Evolutionary conservation across 2,888 invertebrate genomes (phyloP).

Genomic region (Gymnosoma rotundatum): DNA sequence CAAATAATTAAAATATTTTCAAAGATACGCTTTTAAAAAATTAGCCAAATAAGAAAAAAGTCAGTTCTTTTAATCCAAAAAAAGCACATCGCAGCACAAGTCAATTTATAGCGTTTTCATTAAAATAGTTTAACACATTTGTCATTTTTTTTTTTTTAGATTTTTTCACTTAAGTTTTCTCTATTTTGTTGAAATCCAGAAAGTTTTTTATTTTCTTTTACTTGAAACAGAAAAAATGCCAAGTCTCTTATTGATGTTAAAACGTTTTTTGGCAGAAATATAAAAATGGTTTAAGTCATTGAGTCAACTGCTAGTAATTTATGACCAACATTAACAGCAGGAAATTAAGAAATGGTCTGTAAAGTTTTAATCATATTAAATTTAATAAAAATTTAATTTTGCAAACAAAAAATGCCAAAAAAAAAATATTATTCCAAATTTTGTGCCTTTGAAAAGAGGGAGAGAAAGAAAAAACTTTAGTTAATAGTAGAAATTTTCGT

Average conservation of each 20-base stretch:
- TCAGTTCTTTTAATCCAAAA: too few relatives aligned
- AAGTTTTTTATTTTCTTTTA: not conserved
- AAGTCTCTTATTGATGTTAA: slow-evolving; percentile 25
- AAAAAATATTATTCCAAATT: not conserved
- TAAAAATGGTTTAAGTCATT: not conserved
- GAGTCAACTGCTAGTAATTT: not conserved
- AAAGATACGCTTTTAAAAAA: too few relatives aligned
- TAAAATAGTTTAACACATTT: too few relatives aligned
- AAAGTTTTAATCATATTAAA: not conserved
- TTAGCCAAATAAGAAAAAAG: too few relatives aligned
- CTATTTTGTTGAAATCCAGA: too few relatives aligned
- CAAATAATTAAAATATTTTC: too few relatives aligned
- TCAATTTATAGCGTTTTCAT: too few relatives aligned
- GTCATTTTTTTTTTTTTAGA: not conserved
- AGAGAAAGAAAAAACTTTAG: not conserved
- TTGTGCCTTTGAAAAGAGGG: not conserved
- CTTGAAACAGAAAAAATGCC: not conserved
- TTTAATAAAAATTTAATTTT: not conserved
- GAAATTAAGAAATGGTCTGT: not conserved
- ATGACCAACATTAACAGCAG: not conserved
- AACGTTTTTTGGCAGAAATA: slow-evolving; percentile 38
- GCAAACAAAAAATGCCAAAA: not conserved
- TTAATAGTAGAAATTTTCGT: slow-evolving; percentile 22
- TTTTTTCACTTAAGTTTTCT: not conserved
- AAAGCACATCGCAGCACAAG: too few relatives aligned